Evolutionary conservation across 2,797 vertebrate genomes (phyloP).

Genomic region (Lepus oiostolus): DNA sequence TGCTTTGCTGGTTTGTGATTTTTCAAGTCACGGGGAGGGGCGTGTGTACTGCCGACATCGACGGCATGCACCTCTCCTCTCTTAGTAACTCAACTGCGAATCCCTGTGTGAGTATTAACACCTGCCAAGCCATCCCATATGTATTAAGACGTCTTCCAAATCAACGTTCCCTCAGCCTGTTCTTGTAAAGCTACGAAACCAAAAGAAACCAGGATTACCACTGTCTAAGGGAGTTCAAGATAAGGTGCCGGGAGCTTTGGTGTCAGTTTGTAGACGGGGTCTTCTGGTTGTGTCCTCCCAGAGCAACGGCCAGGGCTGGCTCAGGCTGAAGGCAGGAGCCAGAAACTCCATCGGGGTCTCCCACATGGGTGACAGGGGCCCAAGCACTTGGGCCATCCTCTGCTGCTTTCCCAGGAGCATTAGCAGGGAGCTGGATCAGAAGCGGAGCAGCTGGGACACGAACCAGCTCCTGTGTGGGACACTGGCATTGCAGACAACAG

Average conservation of each 20-base stretch:
- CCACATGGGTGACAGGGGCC: too few relatives aligned
- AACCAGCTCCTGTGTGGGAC: too few relatives aligned
- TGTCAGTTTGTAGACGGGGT: background rate
- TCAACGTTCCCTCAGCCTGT: background rate
- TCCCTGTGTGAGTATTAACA: background rate
- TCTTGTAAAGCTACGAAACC: background rate
- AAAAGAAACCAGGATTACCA: background rate
- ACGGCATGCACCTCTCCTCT: background rate
- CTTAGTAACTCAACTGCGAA: background rate
- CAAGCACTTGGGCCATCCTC: too few relatives aligned
- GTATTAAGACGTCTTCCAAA: background rate
- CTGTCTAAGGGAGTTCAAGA: background rate
- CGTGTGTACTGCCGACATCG: background rate
- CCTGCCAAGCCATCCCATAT: background rate
- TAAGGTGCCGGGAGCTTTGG: background rate
- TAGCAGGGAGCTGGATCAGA: too few relatives aligned
- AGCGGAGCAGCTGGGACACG: too few relatives aligned
- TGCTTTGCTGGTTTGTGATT: background rate
- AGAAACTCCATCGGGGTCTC: too few relatives aligned
- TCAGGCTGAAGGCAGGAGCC: too few relatives aligned
- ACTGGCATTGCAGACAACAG: too few relatives aligned
- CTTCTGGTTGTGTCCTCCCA: background rate
- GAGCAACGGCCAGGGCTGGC: too few relatives aligned
- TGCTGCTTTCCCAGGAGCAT: too few relatives aligned
- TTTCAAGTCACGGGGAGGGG: background rate